phyloP scores from a whole-genome alignment of 64 coral and sea anemone genomes.

The Porites lutea region DNA sequence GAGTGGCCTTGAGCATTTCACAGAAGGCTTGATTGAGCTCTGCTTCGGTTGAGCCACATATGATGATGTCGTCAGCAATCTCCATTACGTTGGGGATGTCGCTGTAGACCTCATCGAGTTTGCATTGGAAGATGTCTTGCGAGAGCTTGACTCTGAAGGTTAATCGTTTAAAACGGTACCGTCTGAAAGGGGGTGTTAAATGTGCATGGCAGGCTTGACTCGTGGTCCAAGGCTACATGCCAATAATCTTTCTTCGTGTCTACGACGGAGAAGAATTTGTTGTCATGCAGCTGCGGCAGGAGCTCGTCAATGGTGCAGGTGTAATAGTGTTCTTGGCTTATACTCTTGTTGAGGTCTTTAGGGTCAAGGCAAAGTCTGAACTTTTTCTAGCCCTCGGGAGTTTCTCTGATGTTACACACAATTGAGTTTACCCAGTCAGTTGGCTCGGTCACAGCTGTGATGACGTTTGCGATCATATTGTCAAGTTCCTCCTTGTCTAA shows the following conservation, averaged over 20 bases:
- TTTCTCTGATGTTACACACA: conserved; percentile 60
- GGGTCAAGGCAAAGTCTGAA: conserved; percentile 61
- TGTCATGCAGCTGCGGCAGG: conserved; percentile 33
- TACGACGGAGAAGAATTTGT: conserved; percentile 50
- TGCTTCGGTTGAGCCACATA: conserved; percentile 42
- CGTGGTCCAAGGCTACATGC: conserved; percentile 5
- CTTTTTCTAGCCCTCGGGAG: conserved; percentile 37
- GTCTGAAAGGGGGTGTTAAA: conserved; percentile 50
- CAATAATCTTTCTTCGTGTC: conserved; percentile 38
- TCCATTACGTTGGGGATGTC: conserved; percentile 25
- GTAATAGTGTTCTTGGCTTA: conserved; percentile 35
- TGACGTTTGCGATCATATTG: conserved; percentile 47
- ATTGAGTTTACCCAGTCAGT: conserved; percentile 60
- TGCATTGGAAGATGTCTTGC: conserved; percentile 50
- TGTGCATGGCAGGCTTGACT: conserved; percentile 55
- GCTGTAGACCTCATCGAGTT: conserved; percentile 28
- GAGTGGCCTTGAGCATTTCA: conserved; percentile 8
- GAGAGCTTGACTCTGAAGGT: conserved; percentile 37
- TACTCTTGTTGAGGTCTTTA: conserved; percentile 60
- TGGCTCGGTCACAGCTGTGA: conserved; percentile 22
- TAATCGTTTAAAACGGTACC: conserved; percentile 41
- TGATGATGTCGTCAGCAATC: conserved; percentile 50
- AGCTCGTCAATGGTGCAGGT: conserved; percentile 59
- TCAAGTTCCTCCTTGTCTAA: conserved; percentile 38
- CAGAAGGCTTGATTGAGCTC: conserved; percentile 51